Conservation (phyloP, 2,113 vertebrate species). For the Prunella fulvescens region DNA sequence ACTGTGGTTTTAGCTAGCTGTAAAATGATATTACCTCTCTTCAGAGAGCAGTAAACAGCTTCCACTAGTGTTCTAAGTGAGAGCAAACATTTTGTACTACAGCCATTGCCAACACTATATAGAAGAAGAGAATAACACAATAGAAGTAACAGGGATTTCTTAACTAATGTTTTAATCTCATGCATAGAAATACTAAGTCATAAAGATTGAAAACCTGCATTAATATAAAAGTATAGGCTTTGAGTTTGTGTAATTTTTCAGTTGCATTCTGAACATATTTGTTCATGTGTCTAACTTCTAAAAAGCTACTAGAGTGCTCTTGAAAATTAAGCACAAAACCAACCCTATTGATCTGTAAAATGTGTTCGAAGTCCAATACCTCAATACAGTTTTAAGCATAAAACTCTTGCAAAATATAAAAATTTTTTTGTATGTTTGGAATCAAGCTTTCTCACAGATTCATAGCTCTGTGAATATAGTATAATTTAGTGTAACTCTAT, state of each 20-base stretch:
- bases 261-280: neutral
- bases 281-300: neutral
- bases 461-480: neutral
- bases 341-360: neutral
- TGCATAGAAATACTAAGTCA: neutral
- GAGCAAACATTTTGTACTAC: neutral
- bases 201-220: neutral
- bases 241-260: neutral
- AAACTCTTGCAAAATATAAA: neutral
- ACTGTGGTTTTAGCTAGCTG: neutral
- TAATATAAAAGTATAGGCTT: neutral
- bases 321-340: neutral
- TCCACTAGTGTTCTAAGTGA: neutral
- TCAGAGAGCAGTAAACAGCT: neutral
- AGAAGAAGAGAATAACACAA: neutral
- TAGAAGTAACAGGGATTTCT: neutral
- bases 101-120: neutral
- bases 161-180: neutral
- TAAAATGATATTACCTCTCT: conserved; percentile 5
- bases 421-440: neutral
- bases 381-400: neutral
- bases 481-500: neutral
- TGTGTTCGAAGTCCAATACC: neutral
- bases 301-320: neutral
- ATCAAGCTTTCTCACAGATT: neutral